phyloP scores from a whole-genome alignment of 2,888 invertebrate genomes.

The Odontocolon sp. region DNA sequence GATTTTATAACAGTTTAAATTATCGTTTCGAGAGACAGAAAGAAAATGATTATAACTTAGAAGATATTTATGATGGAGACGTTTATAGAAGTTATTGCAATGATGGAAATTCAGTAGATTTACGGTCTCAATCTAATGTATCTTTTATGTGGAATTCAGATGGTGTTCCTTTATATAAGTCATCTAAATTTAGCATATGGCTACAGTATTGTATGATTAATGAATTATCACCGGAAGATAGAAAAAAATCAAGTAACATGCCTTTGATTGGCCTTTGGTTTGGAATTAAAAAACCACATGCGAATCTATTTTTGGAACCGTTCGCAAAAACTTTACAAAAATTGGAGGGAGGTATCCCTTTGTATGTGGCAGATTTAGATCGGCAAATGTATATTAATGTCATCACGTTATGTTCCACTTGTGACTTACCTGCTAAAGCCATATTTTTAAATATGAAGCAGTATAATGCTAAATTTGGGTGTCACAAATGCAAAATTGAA shows the following conservation, averaged over 20 bases:
- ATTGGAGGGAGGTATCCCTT: neutral
- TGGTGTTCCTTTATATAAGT: constrained; percentile 61
- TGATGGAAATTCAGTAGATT: no score
- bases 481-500: constrained; percentile 28
- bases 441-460: constrained; percentile 37
- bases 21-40: neutral
- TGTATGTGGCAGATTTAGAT: neutral
- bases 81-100: no score
- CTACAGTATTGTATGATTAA: constrained; percentile 60
- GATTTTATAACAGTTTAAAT: neutral
- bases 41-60: neutral
- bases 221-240: constrained; percentile 51
- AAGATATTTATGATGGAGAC: constrained; percentile 37
- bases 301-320: constrained; percentile 29
- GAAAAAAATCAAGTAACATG: constrained; percentile 55
- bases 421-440: constrained; percentile 43
- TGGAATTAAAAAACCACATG: constrained; percentile 54
- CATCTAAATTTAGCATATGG: constrained; percentile 62
- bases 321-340: neutral
- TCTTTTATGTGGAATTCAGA: constrained; percentile 64
- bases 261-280: constrained; percentile 59
- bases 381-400: neutral
- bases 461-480: constrained; percentile 27
- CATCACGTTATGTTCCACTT: constrained; percentile 6
- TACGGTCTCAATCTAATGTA: no score